phyloP scores from a whole-genome alignment of 2,888 invertebrate species.

The Cataglyphis cursor region DNA sequence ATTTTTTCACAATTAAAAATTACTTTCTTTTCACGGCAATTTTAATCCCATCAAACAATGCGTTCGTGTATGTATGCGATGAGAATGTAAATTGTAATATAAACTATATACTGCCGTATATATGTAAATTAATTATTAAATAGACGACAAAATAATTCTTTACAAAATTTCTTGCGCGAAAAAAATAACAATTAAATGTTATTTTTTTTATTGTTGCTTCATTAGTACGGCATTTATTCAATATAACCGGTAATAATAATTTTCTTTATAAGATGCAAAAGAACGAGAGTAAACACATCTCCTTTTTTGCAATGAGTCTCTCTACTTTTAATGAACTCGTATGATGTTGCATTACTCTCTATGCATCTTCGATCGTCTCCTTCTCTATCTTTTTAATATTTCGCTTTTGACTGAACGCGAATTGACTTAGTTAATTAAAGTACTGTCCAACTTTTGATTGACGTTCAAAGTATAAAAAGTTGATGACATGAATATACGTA shows the following conservation, averaged over 20 bases:
- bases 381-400: constrained; percentile 17
- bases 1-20: constrained; percentile 38
- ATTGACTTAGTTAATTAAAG: constrained; percentile 82
- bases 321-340: constrained; percentile 29
- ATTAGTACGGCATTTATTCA: background rate
- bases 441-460: constrained; percentile 82
- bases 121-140: constrained; percentile 21
- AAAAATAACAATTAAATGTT: constrained; percentile 20
- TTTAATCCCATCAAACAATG: constrained; percentile 2
- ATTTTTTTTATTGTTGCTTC: background rate
- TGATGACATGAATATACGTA: constrained; percentile 62
- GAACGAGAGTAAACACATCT: background rate
- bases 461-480: constrained; percentile 77
- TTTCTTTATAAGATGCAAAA: background rate
- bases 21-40: constrained; percentile 26
- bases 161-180: background rate
- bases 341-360: constrained; percentile 21
- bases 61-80: background rate
- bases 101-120: constrained; percentile 10
- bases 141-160: background rate
- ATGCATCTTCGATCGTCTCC: constrained; percentile 29
- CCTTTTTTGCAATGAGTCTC: constrained; percentile 9
- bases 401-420: constrained; percentile 46
- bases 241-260: background rate
- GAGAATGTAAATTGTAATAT: constrained; percentile 30